Base-by-base conservation (phyloP, 2,113 vertebrate genomes). In the Piprites chloris region DNA sequence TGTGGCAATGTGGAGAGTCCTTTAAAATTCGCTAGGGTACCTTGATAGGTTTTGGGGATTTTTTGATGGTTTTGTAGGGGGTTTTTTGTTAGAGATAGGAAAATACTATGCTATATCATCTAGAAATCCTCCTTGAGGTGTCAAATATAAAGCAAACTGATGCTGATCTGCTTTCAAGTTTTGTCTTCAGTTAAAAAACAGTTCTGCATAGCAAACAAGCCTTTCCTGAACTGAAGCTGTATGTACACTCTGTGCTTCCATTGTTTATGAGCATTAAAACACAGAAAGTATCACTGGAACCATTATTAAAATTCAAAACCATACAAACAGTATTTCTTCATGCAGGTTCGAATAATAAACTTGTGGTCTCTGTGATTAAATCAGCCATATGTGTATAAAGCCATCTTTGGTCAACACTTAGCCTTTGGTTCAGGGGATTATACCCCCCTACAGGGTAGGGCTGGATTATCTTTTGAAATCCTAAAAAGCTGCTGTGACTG, bases 381-480 rank as follows among this genome's bases (percentile, higher is more conserved):
- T 75, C 35, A 33, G 7, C 72, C 32, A 30, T 76, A 5, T 41
- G 21, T 83, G 33, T 95, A 72, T 93, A 71, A 85, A 82, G 39
- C 67, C 74, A 58, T 71, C 52, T 91, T 94, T 42, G 14, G 41
- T 62, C 84, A 42, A 33, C 50, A 77, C 55, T 92, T 87, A 55
- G 42, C 35, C 72, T 84, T 8, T 76, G 41, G 30, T 86, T 90
- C 63, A 90, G 77, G 20, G 42, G 39, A 92, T 97, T 96, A 93
- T 76, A 71, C 21, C 33, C 55, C 50, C 22, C 35, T n/a, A n/a
- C n/a, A n/a, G n/a, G n/a, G n/a, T 52, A 52, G 50, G 44, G 32
- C 26, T 56, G 53, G 73, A 85, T 96, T 95, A 91, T 76, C n/a
- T 87, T 96, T 53, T 71, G 63, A 94, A 87, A 93, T 93, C 82